These are phyloP conservation scores for Armadillidium nasatum DNA, from an alignment of 1,140 invertebrate species.

Conservation along the genomic window DNA sequence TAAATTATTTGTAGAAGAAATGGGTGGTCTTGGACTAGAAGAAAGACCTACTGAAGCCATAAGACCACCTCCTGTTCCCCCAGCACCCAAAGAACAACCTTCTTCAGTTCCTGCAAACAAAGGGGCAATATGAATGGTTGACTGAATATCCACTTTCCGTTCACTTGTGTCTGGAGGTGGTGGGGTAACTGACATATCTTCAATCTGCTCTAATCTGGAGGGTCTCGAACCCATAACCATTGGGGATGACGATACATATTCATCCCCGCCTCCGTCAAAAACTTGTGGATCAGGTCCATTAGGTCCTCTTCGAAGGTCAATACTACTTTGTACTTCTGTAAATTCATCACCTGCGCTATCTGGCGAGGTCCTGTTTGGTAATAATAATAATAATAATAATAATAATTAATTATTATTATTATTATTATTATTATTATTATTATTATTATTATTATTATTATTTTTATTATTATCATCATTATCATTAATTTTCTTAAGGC, in stretches of 20 bases:
- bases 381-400: slow-evolving; percentile 45
- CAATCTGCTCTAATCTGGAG: slow-evolving; percentile 22
- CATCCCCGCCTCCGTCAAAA: slow-evolving; percentile 38
- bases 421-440: too few relatives aligned
- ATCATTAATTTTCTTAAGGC: too few relatives aligned
- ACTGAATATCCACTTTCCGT: slow-evolving; percentile 26
- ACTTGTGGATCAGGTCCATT: slow-evolving; percentile 37
- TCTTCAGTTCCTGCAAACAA: slow-evolving; percentile 12
- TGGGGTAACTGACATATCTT: slow-evolving; percentile 38
- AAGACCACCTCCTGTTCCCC: neutral
- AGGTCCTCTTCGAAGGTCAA: slow-evolving; percentile 31
- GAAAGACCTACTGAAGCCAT: neutral
- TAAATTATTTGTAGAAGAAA: slow-evolving; percentile 1
- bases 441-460: too few relatives aligned
- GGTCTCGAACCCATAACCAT: slow-evolving; percentile 14
- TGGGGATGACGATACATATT: slow-evolving; percentile 38
- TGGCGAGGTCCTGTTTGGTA: slow-evolving; percentile 35
- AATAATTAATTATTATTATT: too few relatives aligned
- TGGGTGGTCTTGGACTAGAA: neutral
- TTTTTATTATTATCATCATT: too few relatives aligned
- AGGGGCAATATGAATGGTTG: slow-evolving; percentile 25
- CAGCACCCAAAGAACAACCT: slow-evolving; percentile 4
- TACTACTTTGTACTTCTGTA: slow-evolving; percentile 31
- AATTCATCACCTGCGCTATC: slow-evolving; percentile 43
- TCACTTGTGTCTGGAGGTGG: slow-evolving; percentile 39